Base-by-base conservation (phyloP, 2,113 vertebrate species). In the Cryptomyrus ogoouensis region DNA sequence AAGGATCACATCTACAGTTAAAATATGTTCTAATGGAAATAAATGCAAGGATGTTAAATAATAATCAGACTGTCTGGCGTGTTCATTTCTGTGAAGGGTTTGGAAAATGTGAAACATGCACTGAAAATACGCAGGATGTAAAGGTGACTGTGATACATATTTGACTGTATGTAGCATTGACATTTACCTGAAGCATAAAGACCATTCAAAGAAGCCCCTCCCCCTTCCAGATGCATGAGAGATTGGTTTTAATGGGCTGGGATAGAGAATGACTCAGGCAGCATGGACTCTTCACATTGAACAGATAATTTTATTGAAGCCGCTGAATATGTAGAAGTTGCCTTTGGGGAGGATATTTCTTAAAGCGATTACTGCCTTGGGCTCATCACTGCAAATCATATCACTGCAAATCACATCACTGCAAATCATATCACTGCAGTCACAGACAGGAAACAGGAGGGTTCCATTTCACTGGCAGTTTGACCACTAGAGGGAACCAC, bases 21-120 rank as follows among this genome's bases (percentile, higher is more conserved):
- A 94, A 96, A 95, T 94, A 95, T 96, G 96, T 96, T 96, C 96
- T 95, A 93, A 96, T 95, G 94, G 96, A 96, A 96, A 96, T 96
- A 96, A 96, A 96, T 94, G 94, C 95, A 95, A 94, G 96, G 93
- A 95, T 96, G 94, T 95, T 93, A 95, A 95, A 93, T 96, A 93
- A 93, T 94, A 70, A 52, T 91, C 91, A 93, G 87, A 50, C 62
- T 93, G 91, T 92, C 35, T 35, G 44, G 50, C 90, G 93, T 89
- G 83, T 93, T 92, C 90, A n/a, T 93, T 89, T 49, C 24, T 83
- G 13, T 89, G 44, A 35, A 9, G 10, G 17, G 1, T 49, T 24
- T 39, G 10, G 70, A 77, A 19, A 77, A 31, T 39, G 70, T 39
- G 66, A 74, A 24, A 7, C 42, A 24, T 31, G 53, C 21, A 21